These are phyloP conservation scores for Macrobrachium nipponense DNA, from an alignment of 1,140 invertebrate genomes.

Conservation along the genomic window DNA sequence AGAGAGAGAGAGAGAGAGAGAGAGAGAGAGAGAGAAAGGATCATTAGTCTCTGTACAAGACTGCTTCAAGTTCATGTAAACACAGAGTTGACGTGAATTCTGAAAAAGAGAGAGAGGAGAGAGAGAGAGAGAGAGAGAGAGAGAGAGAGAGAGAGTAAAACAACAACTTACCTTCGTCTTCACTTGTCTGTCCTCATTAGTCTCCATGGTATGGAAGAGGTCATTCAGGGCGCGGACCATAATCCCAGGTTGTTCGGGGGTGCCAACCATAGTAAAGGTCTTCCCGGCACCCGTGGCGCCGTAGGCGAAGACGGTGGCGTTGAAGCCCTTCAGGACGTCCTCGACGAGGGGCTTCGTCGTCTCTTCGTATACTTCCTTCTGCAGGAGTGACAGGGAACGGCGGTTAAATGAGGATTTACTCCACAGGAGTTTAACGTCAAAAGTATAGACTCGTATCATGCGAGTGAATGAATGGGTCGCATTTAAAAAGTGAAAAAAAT, in stretches of 20 bases:
- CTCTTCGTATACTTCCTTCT: slow-evolving; percentile 88
- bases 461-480: too few species aligned
- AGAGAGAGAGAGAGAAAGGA: too few species aligned
- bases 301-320: slow-evolving; percentile 95
- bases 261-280: slow-evolving; percentile 86
- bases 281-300: slow-evolving; percentile 93
- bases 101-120: too few species aligned
- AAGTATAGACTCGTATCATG: too few species aligned
- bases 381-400: slow-evolving; percentile 46
- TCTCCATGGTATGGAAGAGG: slow-evolving; percentile 78
- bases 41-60: too few species aligned
- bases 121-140: too few species aligned
- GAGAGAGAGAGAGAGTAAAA: neutral
- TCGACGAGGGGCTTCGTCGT: slow-evolving; percentile 74
- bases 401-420: slow-evolving; percentile 37
- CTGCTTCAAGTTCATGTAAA: too few species aligned
- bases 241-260: slow-evolving; percentile 80
- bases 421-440: too few species aligned
- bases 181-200: slow-evolving; percentile 65
- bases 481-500: too few species aligned
- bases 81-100: too few species aligned
- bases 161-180: slow-evolving; percentile 65
- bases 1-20: too few species aligned
- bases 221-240: slow-evolving; percentile 89
- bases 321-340: slow-evolving; percentile 74